These are phyloP conservation scores for Leiothrix lutea DNA, from an alignment of 2,113 vertebrate genomes.

Conservation along the genomic window DNA sequence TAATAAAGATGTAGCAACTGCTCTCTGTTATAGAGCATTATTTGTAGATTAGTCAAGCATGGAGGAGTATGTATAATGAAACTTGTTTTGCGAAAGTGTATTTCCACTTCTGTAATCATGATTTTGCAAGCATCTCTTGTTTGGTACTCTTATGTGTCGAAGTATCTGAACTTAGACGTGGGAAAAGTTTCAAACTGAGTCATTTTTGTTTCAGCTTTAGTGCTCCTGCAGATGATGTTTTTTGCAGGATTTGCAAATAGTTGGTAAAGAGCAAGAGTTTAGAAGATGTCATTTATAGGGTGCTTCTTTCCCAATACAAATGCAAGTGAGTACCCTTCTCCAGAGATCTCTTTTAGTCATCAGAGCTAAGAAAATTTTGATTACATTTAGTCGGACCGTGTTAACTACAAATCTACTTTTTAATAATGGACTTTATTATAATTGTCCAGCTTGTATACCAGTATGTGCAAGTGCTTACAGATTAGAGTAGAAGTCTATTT, in stretches of 20 bases:
- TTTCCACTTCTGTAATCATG: background rate
- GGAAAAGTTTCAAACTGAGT: background rate
- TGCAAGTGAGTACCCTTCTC: background rate
- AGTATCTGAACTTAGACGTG: background rate
- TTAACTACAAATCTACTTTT: background rate
- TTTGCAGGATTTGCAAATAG: background rate
- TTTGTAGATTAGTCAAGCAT: background rate
- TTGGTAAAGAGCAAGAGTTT: background rate
- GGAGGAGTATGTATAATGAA: background rate
- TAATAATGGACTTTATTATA: background rate
- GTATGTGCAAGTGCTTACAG: background rate
- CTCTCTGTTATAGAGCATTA: background rate
- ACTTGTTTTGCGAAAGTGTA: background rate
- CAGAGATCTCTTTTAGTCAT: background rate
- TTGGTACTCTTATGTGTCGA: background rate
- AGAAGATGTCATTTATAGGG: background rate
- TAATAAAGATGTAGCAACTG: background rate
- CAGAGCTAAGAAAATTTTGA: background rate
- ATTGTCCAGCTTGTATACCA: background rate
- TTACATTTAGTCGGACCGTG: background rate
- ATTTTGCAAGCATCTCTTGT: background rate
- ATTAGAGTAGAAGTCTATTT: background rate
- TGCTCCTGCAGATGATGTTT: background rate
- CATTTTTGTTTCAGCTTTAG: background rate
- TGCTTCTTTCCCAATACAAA: background rate